These are phyloP conservation scores for Caenorhabditis remanei DNA, from an alignment of 1,140 invertebrate genomes.

Conservation along the genomic window DNA sequence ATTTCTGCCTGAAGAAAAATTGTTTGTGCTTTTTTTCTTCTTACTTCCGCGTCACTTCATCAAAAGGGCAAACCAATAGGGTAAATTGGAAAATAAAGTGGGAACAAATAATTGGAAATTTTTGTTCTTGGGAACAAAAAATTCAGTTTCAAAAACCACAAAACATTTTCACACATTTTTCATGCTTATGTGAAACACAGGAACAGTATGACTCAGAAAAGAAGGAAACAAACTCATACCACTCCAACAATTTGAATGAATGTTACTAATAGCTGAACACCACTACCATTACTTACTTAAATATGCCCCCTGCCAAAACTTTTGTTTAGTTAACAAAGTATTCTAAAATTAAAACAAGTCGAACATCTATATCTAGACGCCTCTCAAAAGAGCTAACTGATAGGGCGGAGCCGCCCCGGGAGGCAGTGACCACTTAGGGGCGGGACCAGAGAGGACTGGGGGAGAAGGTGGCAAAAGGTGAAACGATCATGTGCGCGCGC, in stretches of 20 bases:
- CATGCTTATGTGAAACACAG: not conserved
- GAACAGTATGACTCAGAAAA: not conserved
- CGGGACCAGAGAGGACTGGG: not conserved
- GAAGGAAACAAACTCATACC: no score
- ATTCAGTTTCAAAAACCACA: no score
- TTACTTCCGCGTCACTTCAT: no score
- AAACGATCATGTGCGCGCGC: conserved; percentile 46
- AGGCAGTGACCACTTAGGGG: conserved; percentile 46
- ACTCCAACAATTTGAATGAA: no score
- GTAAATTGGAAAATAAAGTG: no score
- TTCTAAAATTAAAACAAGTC: conserved; percentile 51
- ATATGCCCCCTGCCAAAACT: not conserved
- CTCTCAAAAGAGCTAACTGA: conserved; percentile 19
- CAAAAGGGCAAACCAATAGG: no score
- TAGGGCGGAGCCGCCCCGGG: conserved; percentile 20
- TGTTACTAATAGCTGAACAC: no score
- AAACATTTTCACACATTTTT: no score
- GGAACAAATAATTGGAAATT: no score
- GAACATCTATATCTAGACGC: conserved; percentile 14
- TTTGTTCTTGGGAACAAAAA: no score
- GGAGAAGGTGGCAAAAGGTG: conserved; percentile 44
- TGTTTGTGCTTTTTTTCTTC: no score
- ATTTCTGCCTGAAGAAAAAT: not conserved
- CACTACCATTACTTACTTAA: not conserved
- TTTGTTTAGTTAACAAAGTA: conserved; percentile 10